A percentile compares a stretch with the other conserved stretches of the same genome.
Evolutionary conservation across 2,888 invertebrate species (phyloP).

Genomic region (Spisula subtruncata): DNA sequence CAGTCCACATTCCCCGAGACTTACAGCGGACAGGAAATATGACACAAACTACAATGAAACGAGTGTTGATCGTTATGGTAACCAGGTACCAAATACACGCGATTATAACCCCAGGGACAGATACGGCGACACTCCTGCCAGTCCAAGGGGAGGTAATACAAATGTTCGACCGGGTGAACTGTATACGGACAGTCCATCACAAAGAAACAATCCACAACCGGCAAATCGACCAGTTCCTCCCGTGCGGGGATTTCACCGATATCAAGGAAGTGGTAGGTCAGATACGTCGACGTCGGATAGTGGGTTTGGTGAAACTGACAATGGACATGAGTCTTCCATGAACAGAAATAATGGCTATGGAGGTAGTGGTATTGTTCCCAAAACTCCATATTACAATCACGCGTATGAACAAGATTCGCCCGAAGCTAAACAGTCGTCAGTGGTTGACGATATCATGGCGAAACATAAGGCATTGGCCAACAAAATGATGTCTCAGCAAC

Average conservation of each 20-base stretch:
- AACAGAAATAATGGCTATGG: conserved; percentile 40
- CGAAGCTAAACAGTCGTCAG: conserved; percentile 30
- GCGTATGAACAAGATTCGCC: conserved; percentile 66
- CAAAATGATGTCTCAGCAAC: conserved; percentile 64
- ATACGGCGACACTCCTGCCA: conserved; percentile 32
- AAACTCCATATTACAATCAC: conserved; percentile 67
- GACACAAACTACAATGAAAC: conserved; percentile 52
- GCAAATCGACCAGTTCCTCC: conserved; percentile 34
- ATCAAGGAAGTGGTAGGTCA: conserved; percentile 76
- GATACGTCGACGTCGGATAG: conserved; percentile 73
- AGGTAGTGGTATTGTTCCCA: conserved; percentile 15
- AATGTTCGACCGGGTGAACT: conserved; percentile 17
- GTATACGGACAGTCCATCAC: conserved; percentile 28
- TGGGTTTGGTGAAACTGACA: conserved; percentile 73
- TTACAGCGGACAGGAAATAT: conserved; percentile 36
- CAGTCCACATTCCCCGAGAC: conserved; percentile 19
- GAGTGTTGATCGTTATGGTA: conserved; percentile 45
- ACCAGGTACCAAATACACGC: conserved; percentile 22
- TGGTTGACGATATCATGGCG: conserved; percentile 66
- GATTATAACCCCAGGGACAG: conserved; percentile 49
- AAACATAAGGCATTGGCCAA: conserved; percentile 74
- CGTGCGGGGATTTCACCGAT: conserved; percentile 66
- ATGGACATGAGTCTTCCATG: conserved; percentile 48
- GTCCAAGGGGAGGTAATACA: conserved; percentile 6
- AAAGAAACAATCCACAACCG: neutral